Percentiles rank a stretch among this genome's conserved stretches.
Evolutionary conservation across 1,140 invertebrate genomes (phyloP).

Genomic region (Nomia melanderi): DNA sequence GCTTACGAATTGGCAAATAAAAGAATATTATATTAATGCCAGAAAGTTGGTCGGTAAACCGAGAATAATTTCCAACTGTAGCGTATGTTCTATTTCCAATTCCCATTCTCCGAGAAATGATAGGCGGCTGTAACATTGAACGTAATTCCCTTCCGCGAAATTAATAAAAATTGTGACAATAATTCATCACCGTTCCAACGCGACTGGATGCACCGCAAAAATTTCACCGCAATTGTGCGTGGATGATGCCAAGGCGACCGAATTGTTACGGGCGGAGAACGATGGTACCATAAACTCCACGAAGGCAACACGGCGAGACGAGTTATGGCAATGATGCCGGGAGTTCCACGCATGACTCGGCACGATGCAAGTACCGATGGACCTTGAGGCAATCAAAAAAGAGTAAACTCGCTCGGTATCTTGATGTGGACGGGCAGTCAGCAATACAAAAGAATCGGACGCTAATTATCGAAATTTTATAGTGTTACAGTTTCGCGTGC

Average conservation of each 20-base stretch:
- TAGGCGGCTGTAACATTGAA: background rate
- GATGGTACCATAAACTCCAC: constrained; percentile 61
- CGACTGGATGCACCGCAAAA: background rate
- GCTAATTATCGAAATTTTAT: constrained; percentile 51
- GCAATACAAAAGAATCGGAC: constrained; percentile 47
- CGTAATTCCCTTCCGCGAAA: constrained; percentile 17
- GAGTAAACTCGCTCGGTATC: constrained; percentile 50
- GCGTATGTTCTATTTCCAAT: background rate
- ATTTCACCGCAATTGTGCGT: constrained; percentile 32
- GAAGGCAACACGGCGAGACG: constrained; percentile 61
- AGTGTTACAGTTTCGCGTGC: background rate
- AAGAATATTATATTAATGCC: too few relatives aligned
- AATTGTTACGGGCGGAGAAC: constrained; percentile 62
- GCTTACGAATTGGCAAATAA: too few relatives aligned
- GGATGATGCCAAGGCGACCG: constrained; percentile 47
- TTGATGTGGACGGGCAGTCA: constrained; percentile 38
- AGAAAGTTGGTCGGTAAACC: background rate
- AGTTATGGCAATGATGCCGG: constrained; percentile 65
- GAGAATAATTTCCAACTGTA: background rate
- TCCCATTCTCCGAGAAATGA: background rate
- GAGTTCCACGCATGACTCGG: constrained; percentile 67
- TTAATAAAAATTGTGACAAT: constrained; percentile 20
- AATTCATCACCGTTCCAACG: constrained; percentile 10
- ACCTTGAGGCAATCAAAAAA: constrained; percentile 57
- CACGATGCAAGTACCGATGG: constrained; percentile 56